Base-by-base conservation (phyloP, 1,140 invertebrate genomes). In the Agrypnia vestita region DNA sequence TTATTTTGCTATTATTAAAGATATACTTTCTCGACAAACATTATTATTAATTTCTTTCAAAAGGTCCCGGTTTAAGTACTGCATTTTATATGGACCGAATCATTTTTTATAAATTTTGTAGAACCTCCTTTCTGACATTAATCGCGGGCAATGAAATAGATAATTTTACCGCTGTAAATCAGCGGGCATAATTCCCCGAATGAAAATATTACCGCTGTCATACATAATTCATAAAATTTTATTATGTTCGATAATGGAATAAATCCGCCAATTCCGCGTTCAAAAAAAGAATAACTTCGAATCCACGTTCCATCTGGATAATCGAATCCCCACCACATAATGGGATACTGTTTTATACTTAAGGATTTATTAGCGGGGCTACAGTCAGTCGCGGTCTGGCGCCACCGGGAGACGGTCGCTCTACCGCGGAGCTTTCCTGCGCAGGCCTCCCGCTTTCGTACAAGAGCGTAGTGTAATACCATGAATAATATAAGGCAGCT, bases 321-420 rank as follows among this genome's bases (percentile, higher is more conserved):
- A 64, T 64, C 61, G 61, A 64, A 64, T 64, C 61, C 61, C 61
- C 61, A 15, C 61, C 61, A 64, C 61, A 64, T 64, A 43, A 64
- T 64, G 35, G 59, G 61, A 64, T 13, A 43, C 61, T 64, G 61
- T 43, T 64, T 64, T 43, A 64, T 64, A 64, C 25, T 64, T 64
- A 35, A 59, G 61, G 61, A 64, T 64, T 64, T 64, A 64, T 64
- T 64, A 64, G 61, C 7, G 21, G 61, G 61, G 10, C 13, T n/a
- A 64, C 19, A 64, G 61, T 64, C 61, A 64, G 61, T 64, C 61
- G 61, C 19, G 61, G 61, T 64, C 61, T 64, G 35, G 61, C 61
- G 35, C 21, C 9, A 15, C 61, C 35, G 61, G 35, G 61, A 25
- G 35, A 64, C 35, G 61, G 61, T 64, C 61, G 61, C 35, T 64